phyloP scores from a whole-genome alignment of 1,140 invertebrate species.

The fruit fly (Drosophila melanogaster) region Release_6_plus_ISO1_MT NC_004354.4:6859001-6859500 shows the following conservation, averaged over 20 bases:
- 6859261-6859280: not conserved
- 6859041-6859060: constrained; percentile 41
- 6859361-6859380: too few species aligned
- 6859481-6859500: constrained; percentile 31
- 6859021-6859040: constrained; percentile 30
- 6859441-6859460: constrained; percentile 13
- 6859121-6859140: constrained; percentile 8
- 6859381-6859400: not conserved
- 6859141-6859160: not conserved
- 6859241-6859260: not conserved
- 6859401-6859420: constrained; percentile 13
- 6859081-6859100: constrained; percentile 63
- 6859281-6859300: too few species aligned
- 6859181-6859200: not conserved
- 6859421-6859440: not conserved
- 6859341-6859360: too few species aligned
- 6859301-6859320: too few species aligned
- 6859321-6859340: too few species aligned
- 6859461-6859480: constrained; percentile 4
- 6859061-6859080: constrained; percentile 44
- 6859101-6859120: constrained; percentile 11
- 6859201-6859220: not conserved
- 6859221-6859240: not conserved
- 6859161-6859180: constrained; percentile 17
- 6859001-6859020: constrained; percentile 37